Conservation (phyloP, 37 sponge, comb jelly and placozoan species). For the Lycopodina hypogea region DNA sequence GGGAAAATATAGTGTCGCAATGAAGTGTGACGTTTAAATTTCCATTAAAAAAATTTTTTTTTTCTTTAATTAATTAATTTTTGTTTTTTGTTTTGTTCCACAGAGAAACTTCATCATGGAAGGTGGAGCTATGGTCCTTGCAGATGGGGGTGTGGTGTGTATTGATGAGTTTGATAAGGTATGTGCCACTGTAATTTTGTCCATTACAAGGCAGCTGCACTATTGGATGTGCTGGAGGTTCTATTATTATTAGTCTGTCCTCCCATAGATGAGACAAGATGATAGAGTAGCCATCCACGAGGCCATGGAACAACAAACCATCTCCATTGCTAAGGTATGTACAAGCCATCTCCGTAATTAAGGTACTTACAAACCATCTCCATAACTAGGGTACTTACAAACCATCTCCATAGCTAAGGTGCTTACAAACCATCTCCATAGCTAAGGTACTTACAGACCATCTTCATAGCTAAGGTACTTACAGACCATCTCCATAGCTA, state of each 20-base stretch:
- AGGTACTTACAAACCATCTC: too few species aligned
- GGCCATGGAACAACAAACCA: constrained; percentile 99
- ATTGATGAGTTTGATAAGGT: constrained; percentile 99
- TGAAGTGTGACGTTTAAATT: too few species aligned
- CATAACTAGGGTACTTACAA: too few species aligned
- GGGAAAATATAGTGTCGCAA: too few species aligned
- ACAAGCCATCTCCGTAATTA: background rate
- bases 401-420: too few species aligned
- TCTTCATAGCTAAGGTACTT: too few species aligned
- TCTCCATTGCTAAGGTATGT: constrained; percentile 96
- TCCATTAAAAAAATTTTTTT: too few species aligned
- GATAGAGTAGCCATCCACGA: constrained; percentile 99
- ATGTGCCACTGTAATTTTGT: background rate
- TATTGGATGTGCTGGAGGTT: too few species aligned
- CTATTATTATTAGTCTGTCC: background rate
- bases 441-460: too few species aligned
- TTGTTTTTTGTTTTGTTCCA: background rate
- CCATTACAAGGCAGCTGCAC: too few species aligned
- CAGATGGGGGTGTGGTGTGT: constrained; percentile 99
- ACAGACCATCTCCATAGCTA: too few species aligned
- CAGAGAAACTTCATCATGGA: constrained; percentile 95
- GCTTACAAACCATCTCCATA: too few species aligned
- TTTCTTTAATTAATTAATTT: background rate
- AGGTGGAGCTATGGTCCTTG: constrained; percentile 99
- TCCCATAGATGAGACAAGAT: constrained; percentile 90